Percentiles rank a stretch among this genome's conserved stretches.
These are phyloP conservation scores for Apomyelois bistriatella DNA, from an alignment of 2,888 invertebrate species.

Conservation along the genomic window DNA sequence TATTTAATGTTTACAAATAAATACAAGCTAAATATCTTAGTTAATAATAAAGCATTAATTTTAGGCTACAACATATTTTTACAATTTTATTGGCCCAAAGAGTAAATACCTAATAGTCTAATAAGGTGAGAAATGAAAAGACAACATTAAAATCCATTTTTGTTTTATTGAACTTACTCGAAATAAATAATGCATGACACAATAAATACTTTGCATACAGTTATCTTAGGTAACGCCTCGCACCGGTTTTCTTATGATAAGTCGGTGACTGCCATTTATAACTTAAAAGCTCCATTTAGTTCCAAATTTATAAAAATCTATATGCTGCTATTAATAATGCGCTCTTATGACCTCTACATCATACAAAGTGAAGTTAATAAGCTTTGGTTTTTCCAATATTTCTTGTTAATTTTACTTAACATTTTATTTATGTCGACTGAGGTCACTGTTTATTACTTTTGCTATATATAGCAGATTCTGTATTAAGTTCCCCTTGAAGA, in stretches of 20 bases:
- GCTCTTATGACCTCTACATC: too few species aligned
- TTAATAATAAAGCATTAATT: too few species aligned
- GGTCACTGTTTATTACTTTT: not conserved
- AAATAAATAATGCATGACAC: not conserved
- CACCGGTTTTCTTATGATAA: not conserved
- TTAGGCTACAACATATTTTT: too few species aligned
- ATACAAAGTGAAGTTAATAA: too few species aligned
- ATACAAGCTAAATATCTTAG: too few species aligned
- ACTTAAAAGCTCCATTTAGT: too few species aligned
- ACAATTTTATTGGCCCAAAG: too few species aligned
- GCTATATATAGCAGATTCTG: not conserved
- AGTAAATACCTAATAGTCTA: too few species aligned
- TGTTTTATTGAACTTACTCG: not conserved
- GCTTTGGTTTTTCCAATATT: not conserved
- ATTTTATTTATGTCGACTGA: not conserved
- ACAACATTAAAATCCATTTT: not conserved
- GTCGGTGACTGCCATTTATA: not conserved
- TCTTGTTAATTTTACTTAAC: not conserved
- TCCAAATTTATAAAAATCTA: too few species aligned
- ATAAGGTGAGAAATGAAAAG: constrained; percentile 26
- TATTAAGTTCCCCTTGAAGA: not conserved
- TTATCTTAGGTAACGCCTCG: not conserved
- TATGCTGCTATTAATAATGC: too few species aligned
- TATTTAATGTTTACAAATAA: too few species aligned
- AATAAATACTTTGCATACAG: not conserved